Evolutionary conservation across 35 echinoderm and acorn worm genomes (phyloP).

Genomic region (Heliocidaris tuberculata): DNA sequence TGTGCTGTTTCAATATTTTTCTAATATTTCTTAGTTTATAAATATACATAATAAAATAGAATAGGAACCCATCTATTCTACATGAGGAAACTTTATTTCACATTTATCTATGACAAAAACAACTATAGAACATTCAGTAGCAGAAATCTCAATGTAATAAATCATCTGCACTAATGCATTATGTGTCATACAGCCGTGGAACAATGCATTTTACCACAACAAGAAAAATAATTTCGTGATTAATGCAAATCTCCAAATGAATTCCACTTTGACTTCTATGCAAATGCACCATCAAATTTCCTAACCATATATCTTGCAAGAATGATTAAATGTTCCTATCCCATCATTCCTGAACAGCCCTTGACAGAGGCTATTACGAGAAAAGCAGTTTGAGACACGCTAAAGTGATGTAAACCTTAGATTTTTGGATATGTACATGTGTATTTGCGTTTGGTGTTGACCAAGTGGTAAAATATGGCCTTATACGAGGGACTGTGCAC

Average conservation of each 20-base stretch:
- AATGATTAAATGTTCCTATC: not conserved
- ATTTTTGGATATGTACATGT: conserved; percentile 12
- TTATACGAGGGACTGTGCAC: not conserved
- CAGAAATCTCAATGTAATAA: not conserved
- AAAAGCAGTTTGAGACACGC: not conserved
- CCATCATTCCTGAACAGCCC: not conserved
- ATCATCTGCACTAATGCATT: not conserved
- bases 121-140: not conserved
- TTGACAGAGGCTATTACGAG: not conserved
- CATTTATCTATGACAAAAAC: no score
- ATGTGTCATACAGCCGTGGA: not conserved
- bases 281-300: not conserved
- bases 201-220: not conserved
- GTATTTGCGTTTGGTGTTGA: conserved; percentile 22
- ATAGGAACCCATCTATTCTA: no score
- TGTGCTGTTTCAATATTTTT: not conserved
- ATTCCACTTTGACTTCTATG: not conserved
- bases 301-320: not conserved
- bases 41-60: no score
- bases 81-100: no score
- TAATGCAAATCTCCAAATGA: not conserved
- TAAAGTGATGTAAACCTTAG: not conserved
- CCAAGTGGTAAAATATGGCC: conserved; percentile 8
- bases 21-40: not conserved
- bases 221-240: not conserved